Conservation (phyloP, 2,888 invertebrate species). For the Capitulum mitella region DNA sequence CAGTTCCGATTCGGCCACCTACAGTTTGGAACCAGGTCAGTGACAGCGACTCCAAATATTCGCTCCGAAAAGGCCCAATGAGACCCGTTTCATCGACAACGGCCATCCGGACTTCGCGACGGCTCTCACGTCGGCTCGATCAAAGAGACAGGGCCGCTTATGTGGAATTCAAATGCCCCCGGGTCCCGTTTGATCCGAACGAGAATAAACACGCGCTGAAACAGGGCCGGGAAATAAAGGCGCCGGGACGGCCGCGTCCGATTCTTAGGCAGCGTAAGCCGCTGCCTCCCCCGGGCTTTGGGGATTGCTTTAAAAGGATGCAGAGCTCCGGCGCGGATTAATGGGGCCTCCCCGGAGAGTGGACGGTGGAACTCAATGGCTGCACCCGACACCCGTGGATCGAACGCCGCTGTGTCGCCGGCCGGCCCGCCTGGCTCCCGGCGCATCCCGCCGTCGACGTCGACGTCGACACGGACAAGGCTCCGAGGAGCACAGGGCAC, state of each 20-base stretch:
- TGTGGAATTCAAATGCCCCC: not conserved
- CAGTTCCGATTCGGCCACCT: no score
- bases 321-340: not conserved
- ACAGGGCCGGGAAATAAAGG: not conserved
- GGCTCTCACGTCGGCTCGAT: not conserved
- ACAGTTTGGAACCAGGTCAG: no score
- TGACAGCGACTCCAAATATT: no score
- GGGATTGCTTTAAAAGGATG: slow-evolving; percentile 17
- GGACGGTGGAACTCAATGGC: not conserved
- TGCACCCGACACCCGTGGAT: not conserved
- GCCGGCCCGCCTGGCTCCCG: not conserved
- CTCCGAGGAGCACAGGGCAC: no score
- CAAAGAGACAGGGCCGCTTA: not conserved
- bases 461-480: not conserved
- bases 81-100: no score
- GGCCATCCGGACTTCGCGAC: not conserved
- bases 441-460: not conserved
- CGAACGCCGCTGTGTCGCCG: not conserved
- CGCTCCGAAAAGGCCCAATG: no score
- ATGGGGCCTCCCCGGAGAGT: not conserved
- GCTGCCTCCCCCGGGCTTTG: not conserved
- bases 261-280: not conserved
- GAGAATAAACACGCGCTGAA: not conserved
- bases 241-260: not conserved
- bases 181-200: not conserved